Conservation (phyloP, 2,113 vertebrate species). For the Willisornis vidua region DNA sequence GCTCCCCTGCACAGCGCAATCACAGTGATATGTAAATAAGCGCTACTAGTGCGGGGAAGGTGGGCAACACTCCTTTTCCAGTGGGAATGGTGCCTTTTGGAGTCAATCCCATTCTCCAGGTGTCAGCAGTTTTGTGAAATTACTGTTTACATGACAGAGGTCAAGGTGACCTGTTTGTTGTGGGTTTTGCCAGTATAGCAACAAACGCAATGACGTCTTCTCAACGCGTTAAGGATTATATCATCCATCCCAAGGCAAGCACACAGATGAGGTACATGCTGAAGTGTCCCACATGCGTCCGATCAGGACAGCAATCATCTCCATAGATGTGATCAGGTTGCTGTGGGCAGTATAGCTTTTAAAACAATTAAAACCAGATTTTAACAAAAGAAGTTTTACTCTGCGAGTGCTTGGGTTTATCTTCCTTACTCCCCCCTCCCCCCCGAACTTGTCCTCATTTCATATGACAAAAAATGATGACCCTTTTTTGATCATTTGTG, state of each 20-base stretch:
- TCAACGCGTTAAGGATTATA: background rate
- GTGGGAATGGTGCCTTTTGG: background rate
- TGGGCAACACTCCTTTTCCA: background rate
- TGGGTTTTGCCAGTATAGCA: background rate
- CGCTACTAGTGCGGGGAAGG: background rate
- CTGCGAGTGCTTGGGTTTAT: background rate
- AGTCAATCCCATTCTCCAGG: background rate
- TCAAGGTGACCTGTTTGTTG: conserved; percentile 2
- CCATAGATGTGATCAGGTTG: background rate
- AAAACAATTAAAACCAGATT: background rate
- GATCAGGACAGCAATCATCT: background rate
- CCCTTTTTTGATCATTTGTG: background rate
- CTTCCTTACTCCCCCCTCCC: no score
- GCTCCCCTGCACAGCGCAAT: fast-evolving
- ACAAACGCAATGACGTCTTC: background rate
- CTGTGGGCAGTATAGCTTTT: background rate
- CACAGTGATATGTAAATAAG: background rate
- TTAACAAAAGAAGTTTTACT: background rate
- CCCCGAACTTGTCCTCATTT: background rate
- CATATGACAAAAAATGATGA: background rate
- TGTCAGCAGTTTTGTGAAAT: background rate
- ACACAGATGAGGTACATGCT: fast-evolving
- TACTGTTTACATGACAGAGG: background rate
- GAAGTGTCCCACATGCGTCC: background rate
- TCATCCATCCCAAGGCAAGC: background rate